Evolutionary conservation across 2,113 vertebrate species (phyloP).

Genomic region (Chamaea fasciata): DNA sequence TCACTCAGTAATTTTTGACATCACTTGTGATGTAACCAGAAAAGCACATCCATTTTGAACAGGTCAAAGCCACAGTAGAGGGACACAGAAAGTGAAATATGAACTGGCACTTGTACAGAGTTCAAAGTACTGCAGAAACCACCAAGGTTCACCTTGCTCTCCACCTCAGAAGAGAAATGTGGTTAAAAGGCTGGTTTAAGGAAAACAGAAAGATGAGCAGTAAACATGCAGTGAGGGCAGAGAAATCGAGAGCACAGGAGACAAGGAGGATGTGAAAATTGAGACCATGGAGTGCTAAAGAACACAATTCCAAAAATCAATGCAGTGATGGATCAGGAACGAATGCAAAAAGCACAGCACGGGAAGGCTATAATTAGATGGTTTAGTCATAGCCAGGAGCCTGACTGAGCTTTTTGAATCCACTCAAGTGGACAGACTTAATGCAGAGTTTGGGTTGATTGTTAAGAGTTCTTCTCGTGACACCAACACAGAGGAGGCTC

Average conservation of each 20-base stretch:
- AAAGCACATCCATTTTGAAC: neutral
- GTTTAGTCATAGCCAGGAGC: conserved; percentile 54
- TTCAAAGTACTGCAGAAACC: neutral
- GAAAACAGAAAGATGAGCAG: neutral
- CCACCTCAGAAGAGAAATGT: neutral
- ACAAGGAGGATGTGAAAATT: conserved; percentile 22
- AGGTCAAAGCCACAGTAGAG: neutral
- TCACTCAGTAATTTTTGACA: neutral
- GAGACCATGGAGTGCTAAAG: conserved; percentile 16
- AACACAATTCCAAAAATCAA: conserved; percentile 50
- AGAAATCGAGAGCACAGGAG: neutral
- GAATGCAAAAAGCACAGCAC: conserved; percentile 46
- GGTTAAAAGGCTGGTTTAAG: neutral
- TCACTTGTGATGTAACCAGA: neutral
- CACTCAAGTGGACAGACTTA: conserved; percentile 50
- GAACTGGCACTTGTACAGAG: neutral
- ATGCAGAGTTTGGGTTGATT: conserved; percentile 1
- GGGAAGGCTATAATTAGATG: conserved; percentile 58
- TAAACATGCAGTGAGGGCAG: neutral
- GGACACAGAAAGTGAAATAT: neutral
- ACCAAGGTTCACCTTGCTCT: neutral
- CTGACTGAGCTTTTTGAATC: conserved; percentile 54
- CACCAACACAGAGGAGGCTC: neutral
- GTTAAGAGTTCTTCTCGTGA: neutral
- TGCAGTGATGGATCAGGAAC: conserved; percentile 39